These are phyloP conservation scores for Cotesia congregata DNA, from an alignment of 2,888 invertebrate species.

Conservation along the genomic window DNA sequence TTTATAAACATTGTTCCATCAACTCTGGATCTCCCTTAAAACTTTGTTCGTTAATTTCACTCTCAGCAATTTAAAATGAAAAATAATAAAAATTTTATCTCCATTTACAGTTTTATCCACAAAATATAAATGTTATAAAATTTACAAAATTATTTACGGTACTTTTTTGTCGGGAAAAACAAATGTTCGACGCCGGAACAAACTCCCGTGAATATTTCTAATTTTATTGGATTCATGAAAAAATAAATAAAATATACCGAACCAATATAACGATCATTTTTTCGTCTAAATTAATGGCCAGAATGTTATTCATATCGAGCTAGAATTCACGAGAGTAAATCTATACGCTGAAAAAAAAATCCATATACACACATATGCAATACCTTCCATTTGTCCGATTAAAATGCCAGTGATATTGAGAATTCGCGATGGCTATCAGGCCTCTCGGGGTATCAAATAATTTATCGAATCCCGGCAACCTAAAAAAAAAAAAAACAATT, in stretches of 20 bases:
- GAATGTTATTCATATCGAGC: slow-evolving; percentile 37
- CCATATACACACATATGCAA: slow-evolving; percentile 5
- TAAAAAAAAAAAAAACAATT: slow-evolving; percentile 8
- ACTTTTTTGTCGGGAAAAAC: background rate
- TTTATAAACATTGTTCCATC: slow-evolving; percentile 10
- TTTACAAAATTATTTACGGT: background rate
- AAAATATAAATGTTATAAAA: too few relatives aligned
- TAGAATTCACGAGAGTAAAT: background rate
- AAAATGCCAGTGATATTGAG: slow-evolving; percentile 47
- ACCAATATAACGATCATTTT: slow-evolving; percentile 28
- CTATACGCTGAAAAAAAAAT: background rate
- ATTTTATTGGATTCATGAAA: slow-evolving; percentile 34
- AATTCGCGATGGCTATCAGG: slow-evolving; percentile 34
- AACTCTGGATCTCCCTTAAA: background rate
- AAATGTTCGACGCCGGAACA: background rate
- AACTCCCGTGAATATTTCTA: slow-evolving; percentile 25
- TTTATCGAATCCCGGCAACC: slow-evolving; percentile 30
- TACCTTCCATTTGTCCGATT: slow-evolving; percentile 53
- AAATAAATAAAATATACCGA: background rate
- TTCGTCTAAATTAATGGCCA: slow-evolving; percentile 35
- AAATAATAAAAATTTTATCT: too few relatives aligned
- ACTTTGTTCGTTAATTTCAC: too few relatives aligned
- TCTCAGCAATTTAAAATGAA: too few relatives aligned
- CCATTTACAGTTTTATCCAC: too few relatives aligned
- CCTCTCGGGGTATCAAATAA: slow-evolving; percentile 35